phyloP scores from a whole-genome alignment of 2,797 vertebrate species.

The Etheostoma nigrum region DNA sequence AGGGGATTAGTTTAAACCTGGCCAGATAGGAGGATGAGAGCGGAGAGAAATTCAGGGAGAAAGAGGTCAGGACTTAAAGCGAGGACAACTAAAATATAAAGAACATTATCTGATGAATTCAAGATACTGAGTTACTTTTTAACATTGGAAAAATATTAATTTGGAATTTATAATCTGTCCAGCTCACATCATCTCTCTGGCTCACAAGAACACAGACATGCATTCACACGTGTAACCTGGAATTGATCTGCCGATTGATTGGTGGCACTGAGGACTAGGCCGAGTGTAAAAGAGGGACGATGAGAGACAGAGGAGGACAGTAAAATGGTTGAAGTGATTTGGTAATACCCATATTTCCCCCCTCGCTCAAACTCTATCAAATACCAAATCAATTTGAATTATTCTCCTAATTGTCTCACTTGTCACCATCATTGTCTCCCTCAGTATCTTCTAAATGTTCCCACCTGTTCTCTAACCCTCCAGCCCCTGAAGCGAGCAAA shows the following conservation, averaged over 20 bases:
- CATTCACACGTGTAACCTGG: neutral
- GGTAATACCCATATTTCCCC: neutral
- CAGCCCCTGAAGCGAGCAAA: neutral
- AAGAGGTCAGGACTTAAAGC: conserved; percentile 35
- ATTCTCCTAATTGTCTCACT: conserved; percentile 22
- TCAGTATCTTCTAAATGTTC: neutral
- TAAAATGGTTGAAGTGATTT: conserved; percentile 23
- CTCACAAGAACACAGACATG: neutral
- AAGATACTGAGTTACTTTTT: neutral
- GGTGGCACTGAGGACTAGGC: conserved; percentile 17
- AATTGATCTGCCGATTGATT: conserved; percentile 52
- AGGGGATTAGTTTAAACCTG: conserved; percentile 53
- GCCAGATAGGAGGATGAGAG: conserved; percentile 40
- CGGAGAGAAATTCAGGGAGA: conserved; percentile 22
- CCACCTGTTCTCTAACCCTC: neutral
- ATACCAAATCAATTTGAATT: conserved; percentile 36
- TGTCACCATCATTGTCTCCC: neutral
- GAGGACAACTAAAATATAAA: neutral
- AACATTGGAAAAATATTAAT: neutral
- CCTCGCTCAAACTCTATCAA: neutral
- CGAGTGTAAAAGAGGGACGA: neutral
- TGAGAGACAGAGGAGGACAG: conserved; percentile 25
- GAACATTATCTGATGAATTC: neutral
- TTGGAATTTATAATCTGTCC: neutral
- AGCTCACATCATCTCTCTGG: neutral